Evolutionary conservation across 1,140 invertebrate genomes (phyloP), one percentile per base, ranked within the genome.

Genomic region (Cydia pomonella): DNA sequence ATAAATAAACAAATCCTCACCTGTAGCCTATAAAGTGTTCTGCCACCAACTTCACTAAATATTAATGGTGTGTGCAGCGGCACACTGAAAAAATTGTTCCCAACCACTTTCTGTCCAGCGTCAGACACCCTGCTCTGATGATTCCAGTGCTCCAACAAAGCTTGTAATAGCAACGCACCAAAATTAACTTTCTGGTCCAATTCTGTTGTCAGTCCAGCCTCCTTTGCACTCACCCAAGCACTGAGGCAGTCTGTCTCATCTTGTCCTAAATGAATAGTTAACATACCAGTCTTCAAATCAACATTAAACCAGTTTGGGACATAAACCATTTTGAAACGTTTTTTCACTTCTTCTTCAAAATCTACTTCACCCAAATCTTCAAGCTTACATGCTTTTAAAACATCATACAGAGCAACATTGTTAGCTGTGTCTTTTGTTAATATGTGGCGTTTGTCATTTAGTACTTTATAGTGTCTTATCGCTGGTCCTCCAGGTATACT

Each of bases 261-360:
- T 92, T 98, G 97, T 1, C 97, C 97, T 79, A 99, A 94, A 88
- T 99, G 98, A 87, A 99, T 98, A 6, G 98, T 99, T 77, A 99
- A 93, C 96, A 99, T 98, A 75, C 99, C 99, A 76, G 98, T 99
- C 94, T 99, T 99, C 6, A 99, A 95, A 94, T 99, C 99, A 72
- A 99, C 98, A 85, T 97, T 99, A 92, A 99, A 99, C 99, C 99
- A 99, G 94, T 98, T 99, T 59, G 99, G 99, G 82, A 99, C 98
- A 93, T 97, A 99, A 69, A 99, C 96, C 94, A 97, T 96, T 94
- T 98, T 98, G 78, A 97, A 98, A 80, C 97, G 94, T 88, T 97
- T 97, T 86, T 99, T 98, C 0, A 99, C 95, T 93, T 99, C 98
- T 85, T 98, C 97, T 50, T 99, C 99, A 93, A 98, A 99, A 94